Evolutionary conservation across 2,113 vertebrate species (phyloP), one percentile per base, ranked within the genome.

Genomic region (Oreocharis arfaki): DNA sequence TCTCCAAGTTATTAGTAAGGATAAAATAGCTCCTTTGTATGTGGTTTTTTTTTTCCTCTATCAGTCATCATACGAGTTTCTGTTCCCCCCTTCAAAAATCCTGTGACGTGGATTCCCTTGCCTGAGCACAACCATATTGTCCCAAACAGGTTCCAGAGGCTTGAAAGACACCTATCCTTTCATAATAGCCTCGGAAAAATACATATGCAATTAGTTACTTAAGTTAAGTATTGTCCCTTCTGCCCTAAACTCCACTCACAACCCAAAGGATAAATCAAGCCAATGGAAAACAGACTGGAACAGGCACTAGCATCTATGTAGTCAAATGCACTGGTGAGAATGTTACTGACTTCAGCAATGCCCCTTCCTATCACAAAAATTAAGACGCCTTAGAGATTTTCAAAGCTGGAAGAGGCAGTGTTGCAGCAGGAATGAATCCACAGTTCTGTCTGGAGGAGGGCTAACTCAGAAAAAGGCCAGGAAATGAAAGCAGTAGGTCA

Each of bases 401-500:
- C 4, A 3, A 68, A 64, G 22, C 24, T 33, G 35, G 32, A 77
- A 84, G 21, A 42, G 17, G 59, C 1, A 76, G 37, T 53, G 22
- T 1, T 75, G 22, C 49, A 37, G 52, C 44, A 47, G 30, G 35
- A 84, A 59, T 46, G 8, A 73, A 75, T 10, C 52, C 44, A 60
- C 22, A 27, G 24, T 1, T 82, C 69, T 35, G 26, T 16, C 14
- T 3, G 7, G 50, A 74, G 42, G 19, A 65, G 10, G 16, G 18
- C 3, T 27, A 68, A 76, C 26, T 46, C 49, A 44, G 86, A 37
- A 75, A 84, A 60, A 27, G 13, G 7, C 5, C 35, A 73, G 74
- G 82, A 91, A 95, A 26, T 39, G 23, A 87, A 92, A 94, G 60
- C 47, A 74, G 39, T 11, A 77, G 79, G 57, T 84, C 60, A 78